Evolutionary conservation across 2,888 invertebrate species (phyloP), one percentile per base, ranked within the genome.

Genomic region (Byasa hedistus): DNA sequence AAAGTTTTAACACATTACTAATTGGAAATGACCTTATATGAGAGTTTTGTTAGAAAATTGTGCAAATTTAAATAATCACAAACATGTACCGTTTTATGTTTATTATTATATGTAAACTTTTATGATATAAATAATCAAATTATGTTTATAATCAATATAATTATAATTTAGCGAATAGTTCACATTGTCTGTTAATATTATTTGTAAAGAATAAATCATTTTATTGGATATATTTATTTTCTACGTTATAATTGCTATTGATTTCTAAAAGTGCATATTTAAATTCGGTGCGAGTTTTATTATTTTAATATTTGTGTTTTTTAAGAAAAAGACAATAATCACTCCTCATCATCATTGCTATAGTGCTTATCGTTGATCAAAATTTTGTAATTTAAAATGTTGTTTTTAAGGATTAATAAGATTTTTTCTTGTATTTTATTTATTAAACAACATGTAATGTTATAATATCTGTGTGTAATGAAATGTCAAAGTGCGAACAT

Each of bases 261-360:
- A 5, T 48, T 48, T 48, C n/a, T n/a, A 48, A 48, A 48, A 48
- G 48, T 48, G 48, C 48, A 48, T n/a, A 48, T 48, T 48, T 48
- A n/a, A 48, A 48, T 48, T 48, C 48, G 48, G 48, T 48, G 48
- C 48, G n/a, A 44, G 44, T n/a, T 48, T n/a, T 48, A 48, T 48
- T 48, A 44, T 48, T 48, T n/a, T 5, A 48, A 8, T 22, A 57
- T 57, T 39, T 15, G 15, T 39, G 8, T 39, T 15, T 39, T 39
- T 39, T 39, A 15, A 2, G 10, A 15, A 15, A n/a, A 48, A 48
- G n/a, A 5, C 7, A 19, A 44, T 44, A 1, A 48, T n/a, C n/a
- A n/a, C 5, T 5, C n/a, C 48, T 48, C 48, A n/a, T 5, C n/a
- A 19, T 48, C 48, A n/a, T 48, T 48, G 48, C n/a, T n/a, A 19